These are phyloP conservation scores for Galerucella pusilla DNA, from an alignment of 2,888 invertebrate genomes.

Conservation along the genomic window DNA sequence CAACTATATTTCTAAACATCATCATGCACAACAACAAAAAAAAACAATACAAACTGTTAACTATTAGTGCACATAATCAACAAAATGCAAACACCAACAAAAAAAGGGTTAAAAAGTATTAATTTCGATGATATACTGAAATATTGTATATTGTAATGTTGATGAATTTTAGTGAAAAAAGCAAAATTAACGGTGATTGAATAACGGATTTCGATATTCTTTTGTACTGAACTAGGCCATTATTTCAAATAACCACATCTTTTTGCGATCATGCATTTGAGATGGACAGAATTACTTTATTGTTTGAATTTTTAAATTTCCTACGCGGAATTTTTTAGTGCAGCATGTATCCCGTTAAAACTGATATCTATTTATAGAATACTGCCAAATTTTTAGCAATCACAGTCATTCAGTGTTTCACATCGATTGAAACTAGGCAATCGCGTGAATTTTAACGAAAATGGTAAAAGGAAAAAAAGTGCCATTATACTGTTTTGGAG, in stretches of 20 bases:
- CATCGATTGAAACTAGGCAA: no score
- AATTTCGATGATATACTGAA: constrained; percentile 20
- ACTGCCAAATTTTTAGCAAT: no score
- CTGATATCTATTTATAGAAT: no score
- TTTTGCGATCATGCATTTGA: no score
- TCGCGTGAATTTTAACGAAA: no score
- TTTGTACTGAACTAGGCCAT: constrained; percentile 10
- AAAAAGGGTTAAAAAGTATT: constrained; percentile 32
- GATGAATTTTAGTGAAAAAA: constrained; percentile 40
- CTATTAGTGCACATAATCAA: constrained; percentile 45
- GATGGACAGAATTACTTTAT: no score
- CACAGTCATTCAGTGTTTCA: no score
- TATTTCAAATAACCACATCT: not conserved
- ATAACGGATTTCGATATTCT: not conserved
- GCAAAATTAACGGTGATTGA: constrained; percentile 16
- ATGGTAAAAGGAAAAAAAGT: no score
- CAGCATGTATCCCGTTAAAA: no score
- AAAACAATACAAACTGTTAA: constrained; percentile 39
- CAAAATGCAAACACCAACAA: constrained; percentile 48
- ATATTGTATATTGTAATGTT: not conserved
- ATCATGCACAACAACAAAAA: constrained; percentile 37
- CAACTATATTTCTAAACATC: constrained; percentile 33
- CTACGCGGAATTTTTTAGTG: no score
- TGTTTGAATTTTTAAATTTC: no score
- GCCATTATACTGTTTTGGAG: no score